A percentile compares a stretch with the other conserved stretches of the same genome.
Conservation (phyloP, 2,113 vertebrate genomes). For the Paratilapia polleni region DNA sequence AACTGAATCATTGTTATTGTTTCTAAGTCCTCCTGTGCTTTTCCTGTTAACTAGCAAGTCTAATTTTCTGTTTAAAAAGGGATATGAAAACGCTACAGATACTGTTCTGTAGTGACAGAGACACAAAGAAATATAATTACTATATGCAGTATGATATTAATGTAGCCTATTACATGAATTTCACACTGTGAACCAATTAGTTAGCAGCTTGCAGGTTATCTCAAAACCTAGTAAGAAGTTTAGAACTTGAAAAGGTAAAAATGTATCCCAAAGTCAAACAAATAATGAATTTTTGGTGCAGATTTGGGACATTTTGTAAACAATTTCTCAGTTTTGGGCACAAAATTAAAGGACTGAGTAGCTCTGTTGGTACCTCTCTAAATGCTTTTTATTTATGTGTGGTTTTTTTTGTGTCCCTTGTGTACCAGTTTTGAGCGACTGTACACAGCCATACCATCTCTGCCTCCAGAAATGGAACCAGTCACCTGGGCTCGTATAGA, state of each 20-base stretch:
- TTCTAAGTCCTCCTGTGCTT: too few relatives aligned
- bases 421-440: slow-evolving; percentile 55
- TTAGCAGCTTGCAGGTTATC: background rate
- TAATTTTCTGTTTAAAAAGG: too few relatives aligned
- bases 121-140: background rate
- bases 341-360: background rate
- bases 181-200: background rate
- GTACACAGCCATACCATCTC: slow-evolving; percentile 24
- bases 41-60: too few relatives aligned
- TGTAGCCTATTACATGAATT: background rate
- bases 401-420: slow-evolving; percentile 9
- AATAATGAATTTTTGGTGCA: background rate
- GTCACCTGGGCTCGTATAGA: slow-evolving; percentile 32
- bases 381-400: background rate
- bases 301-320: background rate
- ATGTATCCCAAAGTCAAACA: background rate
- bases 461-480: slow-evolving; percentile 49
- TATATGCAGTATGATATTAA: background rate
- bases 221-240: background rate
- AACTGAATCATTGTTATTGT: background rate
- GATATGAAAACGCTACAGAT: too few relatives aligned
- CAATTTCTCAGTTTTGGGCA: accelerated
- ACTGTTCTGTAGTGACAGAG: background rate
- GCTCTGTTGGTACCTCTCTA: background rate
- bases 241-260: background rate